Conservation (phyloP, 2,797 vertebrate genomes). For the Perdix hodgsoniae region DNA sequence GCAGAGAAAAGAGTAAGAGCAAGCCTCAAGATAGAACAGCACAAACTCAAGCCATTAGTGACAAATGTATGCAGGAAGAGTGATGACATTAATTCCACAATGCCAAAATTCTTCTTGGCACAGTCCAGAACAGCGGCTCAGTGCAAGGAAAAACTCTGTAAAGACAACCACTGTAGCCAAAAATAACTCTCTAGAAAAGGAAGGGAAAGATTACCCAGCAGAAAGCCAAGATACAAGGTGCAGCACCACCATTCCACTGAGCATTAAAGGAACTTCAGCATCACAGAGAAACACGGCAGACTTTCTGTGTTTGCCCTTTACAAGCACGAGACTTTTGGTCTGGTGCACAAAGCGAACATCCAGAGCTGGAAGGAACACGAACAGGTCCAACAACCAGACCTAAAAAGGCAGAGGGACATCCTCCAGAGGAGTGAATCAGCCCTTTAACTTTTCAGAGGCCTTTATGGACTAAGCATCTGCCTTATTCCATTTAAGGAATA, state of each 20-base stretch:
- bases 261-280: constrained; percentile 29
- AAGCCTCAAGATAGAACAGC: constrained; percentile 8
- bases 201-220: constrained; percentile 52
- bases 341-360: neutral
- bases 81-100: constrained; percentile 42
- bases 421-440: neutral
- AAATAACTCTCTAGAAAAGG: constrained; percentile 68
- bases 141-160: constrained; percentile 53
- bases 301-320: constrained; percentile 8
- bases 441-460: neutral
- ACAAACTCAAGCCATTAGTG: constrained; percentile 49
- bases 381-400: neutral
- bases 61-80: constrained; percentile 27
- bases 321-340: neutral
- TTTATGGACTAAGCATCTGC: neutral
- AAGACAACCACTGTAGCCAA: constrained; percentile 53
- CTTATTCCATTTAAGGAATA: neutral
- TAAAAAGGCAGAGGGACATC: neutral
- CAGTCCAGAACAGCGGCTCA: constrained; percentile 54
- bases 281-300: neutral
- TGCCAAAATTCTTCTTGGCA: constrained; percentile 58
- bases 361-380: neutral
- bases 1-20: constrained; percentile 26
- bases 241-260: constrained; percentile 15
- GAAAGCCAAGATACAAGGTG: constrained; percentile 61